phyloP scores from a whole-genome alignment of 2,113 vertebrate genomes.

The Tamias sibiricus region DNA sequence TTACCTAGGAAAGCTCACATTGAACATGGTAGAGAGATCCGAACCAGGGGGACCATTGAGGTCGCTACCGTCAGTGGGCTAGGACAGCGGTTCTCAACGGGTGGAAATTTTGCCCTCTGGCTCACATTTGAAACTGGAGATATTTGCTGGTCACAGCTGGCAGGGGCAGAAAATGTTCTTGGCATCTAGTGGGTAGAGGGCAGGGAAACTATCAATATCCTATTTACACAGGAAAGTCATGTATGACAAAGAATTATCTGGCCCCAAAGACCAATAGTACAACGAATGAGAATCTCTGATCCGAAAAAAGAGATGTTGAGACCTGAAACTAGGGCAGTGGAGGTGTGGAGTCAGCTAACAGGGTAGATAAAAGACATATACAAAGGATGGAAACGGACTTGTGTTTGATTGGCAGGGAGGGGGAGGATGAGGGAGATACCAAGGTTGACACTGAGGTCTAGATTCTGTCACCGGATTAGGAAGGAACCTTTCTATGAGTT shows the following conservation, averaged over 20 bases:
- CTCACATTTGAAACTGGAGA: not conserved
- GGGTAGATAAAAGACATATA: not conserved
- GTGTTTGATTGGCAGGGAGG: not conserved
- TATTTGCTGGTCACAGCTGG: not conserved
- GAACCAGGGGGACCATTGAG: accelerated
- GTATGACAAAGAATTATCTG: not conserved
- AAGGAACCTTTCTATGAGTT: not conserved
- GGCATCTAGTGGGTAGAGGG: not conserved
- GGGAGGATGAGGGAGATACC: not conserved
- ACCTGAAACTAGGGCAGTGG: not conserved
- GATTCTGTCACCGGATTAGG: not conserved
- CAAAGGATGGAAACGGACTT: not conserved
- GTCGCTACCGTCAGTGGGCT: not conserved
- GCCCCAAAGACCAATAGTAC: not conserved
- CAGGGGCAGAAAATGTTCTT: not conserved
- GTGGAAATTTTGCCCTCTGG: not conserved
- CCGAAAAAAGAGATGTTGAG: not conserved
- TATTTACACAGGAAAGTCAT: not conserved
- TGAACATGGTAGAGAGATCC: not conserved
- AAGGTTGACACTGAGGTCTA: not conserved
- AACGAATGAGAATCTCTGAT: not conserved
- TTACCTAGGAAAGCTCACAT: not conserved
- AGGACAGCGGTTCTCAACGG: not conserved
- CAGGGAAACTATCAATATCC: not conserved
- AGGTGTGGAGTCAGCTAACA: not conserved